Conservation (phyloP, 2,888 invertebrate genomes). For the Masnerella sp. region DNA sequence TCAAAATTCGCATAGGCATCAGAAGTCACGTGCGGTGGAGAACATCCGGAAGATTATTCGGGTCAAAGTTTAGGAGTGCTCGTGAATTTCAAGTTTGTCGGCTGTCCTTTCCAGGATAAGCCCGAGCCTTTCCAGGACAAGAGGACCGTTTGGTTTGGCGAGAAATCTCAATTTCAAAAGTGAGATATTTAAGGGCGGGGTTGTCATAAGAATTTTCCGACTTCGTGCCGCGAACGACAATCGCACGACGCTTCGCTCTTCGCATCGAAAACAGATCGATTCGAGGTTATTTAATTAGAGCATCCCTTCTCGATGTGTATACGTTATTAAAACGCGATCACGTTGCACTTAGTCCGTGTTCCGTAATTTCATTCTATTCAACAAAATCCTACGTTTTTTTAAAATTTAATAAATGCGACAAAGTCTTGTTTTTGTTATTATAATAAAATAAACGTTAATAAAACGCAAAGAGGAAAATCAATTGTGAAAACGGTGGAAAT, state of each 20-base stretch:
- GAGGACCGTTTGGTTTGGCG: slow-evolving; percentile 33
- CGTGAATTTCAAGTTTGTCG: slow-evolving; percentile 60
- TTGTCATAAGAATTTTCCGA: slow-evolving; percentile 34
- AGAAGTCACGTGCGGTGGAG: slow-evolving; percentile 43
- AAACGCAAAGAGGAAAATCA: too few relatives aligned
- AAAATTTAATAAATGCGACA: too few relatives aligned
- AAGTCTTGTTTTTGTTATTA: too few relatives aligned
- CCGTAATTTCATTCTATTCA: too few relatives aligned
- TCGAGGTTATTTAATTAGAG: background rate
- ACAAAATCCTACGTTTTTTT: too few relatives aligned
- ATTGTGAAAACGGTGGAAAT: too few relatives aligned
- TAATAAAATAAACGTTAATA: too few relatives aligned
- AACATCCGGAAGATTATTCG: slow-evolving; percentile 59
- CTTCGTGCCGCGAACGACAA: slow-evolving; percentile 36
- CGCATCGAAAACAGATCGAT: slow-evolving; percentile 17
- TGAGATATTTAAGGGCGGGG: slow-evolving; percentile 26
- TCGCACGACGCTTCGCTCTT: background rate
- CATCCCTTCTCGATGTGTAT: background rate
- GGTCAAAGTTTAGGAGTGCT: slow-evolving; percentile 61
- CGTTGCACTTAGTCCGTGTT: too few relatives aligned
- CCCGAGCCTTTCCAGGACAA: slow-evolving; percentile 30
- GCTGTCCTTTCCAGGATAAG: slow-evolving; percentile 54
- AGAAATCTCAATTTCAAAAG: slow-evolving; percentile 52
- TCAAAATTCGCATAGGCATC: slow-evolving; percentile 40
- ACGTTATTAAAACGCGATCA: too few relatives aligned